phyloP scores from a whole-genome alignment of 1,140 invertebrate genomes.

The Lepidostoma basale region DNA sequence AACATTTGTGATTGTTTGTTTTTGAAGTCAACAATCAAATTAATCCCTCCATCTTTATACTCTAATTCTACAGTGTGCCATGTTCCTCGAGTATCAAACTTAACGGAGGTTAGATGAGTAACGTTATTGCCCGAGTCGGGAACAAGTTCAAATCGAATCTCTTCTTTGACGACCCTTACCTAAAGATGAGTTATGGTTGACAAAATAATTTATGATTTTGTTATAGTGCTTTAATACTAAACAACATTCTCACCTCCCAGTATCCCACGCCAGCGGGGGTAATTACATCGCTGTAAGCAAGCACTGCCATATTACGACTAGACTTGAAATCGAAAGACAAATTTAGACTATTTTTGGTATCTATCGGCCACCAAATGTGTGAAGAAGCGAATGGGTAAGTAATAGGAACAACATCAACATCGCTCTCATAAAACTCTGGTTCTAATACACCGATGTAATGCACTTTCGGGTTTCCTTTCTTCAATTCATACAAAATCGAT shows the following conservation, averaged over 20 bases:
- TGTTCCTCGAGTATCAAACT: slow-evolving; percentile 74
- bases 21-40: slow-evolving; percentile 74
- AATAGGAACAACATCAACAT: slow-evolving; percentile 87
- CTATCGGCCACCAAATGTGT: slow-evolving; percentile 83
- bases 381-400: slow-evolving; percentile 90
- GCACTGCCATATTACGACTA: slow-evolving; percentile 78
- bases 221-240: background rate
- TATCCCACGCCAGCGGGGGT: slow-evolving; percentile 75
- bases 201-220: background rate
- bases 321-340: slow-evolving; percentile 90
- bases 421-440: slow-evolving; percentile 81
- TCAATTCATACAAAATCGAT: slow-evolving; percentile 86
- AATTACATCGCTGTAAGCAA: slow-evolving; percentile 81
- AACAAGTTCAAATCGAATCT: slow-evolving; percentile 80
- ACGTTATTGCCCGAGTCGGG: slow-evolving; percentile 73
- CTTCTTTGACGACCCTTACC: slow-evolving; percentile 79
- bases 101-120: slow-evolving; percentile 77
- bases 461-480: slow-evolving; percentile 80
- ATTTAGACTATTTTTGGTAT: slow-evolving; percentile 72
- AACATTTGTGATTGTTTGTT: slow-evolving; percentile 73
- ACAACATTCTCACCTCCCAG: slow-evolving; percentile 77
- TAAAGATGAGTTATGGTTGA: slow-evolving; percentile 48
- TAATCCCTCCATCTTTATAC: slow-evolving; percentile 75
- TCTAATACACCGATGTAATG: slow-evolving; percentile 81
- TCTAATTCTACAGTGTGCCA: slow-evolving; percentile 81